These are phyloP conservation scores for Furcifer pardalis DNA, from an alignment of 2,797 vertebrate species.

Conservation along the genomic window DNA sequence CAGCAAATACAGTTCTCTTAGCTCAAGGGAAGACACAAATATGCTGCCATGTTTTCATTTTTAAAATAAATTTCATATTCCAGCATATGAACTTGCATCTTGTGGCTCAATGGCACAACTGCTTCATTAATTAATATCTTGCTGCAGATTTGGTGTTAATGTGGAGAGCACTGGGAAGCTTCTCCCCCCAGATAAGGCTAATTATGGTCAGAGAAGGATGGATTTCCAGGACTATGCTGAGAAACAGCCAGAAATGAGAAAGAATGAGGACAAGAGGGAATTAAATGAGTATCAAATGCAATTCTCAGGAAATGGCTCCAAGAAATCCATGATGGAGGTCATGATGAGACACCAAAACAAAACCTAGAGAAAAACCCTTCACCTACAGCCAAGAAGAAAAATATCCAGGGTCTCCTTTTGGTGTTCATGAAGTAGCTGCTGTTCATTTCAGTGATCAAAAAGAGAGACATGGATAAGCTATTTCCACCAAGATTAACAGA, in stretches of 20 bases:
- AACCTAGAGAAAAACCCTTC: background rate
- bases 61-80: background rate
- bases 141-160: background rate
- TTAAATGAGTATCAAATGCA: background rate
- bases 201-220: background rate
- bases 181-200: background rate
- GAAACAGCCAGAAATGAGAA: slow-evolving; percentile 9
- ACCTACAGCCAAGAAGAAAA: background rate
- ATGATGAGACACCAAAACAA: background rate
- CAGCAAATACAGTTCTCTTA: background rate
- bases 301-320: background rate
- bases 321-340: background rate
- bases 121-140: background rate
- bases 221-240: background rate
- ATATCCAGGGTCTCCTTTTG: background rate
- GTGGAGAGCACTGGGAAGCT: background rate
- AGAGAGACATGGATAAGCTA: background rate
- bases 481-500: background rate
- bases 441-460: background rate
- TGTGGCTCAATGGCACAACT: background rate
- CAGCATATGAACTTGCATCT: background rate
- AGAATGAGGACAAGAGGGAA: background rate
- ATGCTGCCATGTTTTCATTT: background rate
- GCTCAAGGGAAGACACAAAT: background rate
- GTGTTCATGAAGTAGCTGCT: background rate